A percentile compares a stretch with the other conserved stretches of the same genome.
Conservation (phyloP, 2,888 invertebrate genomes). For the Drosophila infuscata region DNA sequence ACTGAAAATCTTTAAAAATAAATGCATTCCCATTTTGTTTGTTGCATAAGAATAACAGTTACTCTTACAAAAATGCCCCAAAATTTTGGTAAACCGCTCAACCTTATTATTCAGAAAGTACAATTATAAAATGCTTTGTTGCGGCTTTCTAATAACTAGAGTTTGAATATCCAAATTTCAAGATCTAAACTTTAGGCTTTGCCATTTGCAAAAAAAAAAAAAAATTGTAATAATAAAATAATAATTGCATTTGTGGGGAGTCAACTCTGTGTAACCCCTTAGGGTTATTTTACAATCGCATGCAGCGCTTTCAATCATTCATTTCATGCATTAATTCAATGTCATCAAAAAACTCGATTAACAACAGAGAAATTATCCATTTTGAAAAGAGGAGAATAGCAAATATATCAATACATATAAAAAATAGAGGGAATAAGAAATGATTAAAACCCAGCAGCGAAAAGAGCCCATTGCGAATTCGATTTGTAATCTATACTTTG, state of each 20-base stretch:
- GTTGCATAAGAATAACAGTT: neutral
- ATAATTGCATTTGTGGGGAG: slow-evolving; percentile 1
- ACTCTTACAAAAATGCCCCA: no score
- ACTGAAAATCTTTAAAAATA: neutral
- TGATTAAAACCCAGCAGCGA: neutral
- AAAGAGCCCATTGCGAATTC: neutral
- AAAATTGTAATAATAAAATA: neutral
- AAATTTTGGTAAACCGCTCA: neutral
- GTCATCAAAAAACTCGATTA: neutral
- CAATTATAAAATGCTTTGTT: neutral
- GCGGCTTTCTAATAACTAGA: neutral
- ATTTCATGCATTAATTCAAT: neutral
- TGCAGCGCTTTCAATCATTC: neutral
- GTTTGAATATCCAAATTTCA: neutral
- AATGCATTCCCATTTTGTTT: neutral
- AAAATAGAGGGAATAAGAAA: neutral
- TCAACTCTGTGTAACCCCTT: slow-evolving; percentile 1
- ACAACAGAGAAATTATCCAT: neutral
- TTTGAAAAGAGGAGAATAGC: neutral
- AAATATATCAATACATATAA: neutral
- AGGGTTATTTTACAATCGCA: neutral
- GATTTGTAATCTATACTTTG: neutral
- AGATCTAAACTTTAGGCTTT: neutral
- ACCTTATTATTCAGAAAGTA: neutral
- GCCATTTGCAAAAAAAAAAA: neutral